A percentile compares a stretch with the other conserved stretches of the same genome.
phyloP scores from a whole-genome alignment of 35 echinoderm and acorn worm genomes.

The Holothuria glaberrima region DNA sequence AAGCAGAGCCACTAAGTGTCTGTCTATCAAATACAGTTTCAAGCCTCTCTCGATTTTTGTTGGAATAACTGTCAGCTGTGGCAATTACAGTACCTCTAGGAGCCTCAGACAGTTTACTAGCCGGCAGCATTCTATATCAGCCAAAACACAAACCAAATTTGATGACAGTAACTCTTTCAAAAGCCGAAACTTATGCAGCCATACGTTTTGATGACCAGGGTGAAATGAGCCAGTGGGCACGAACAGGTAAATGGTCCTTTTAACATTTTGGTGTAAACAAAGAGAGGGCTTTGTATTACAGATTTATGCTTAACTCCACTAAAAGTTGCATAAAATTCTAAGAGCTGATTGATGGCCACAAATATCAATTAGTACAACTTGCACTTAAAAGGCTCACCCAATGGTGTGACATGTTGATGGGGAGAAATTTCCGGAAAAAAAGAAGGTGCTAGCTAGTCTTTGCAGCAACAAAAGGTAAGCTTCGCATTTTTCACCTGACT shows the following conservation, averaged over 20 bases:
- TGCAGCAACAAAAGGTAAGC: too few relatives aligned
- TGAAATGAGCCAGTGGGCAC: conserved; percentile 1
- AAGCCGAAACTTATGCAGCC: conserved; percentile 21
- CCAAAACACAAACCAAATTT: conserved; percentile 7
- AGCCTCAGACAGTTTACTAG: conserved; percentile 18
- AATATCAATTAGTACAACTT: conserved; percentile 41
- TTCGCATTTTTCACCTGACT: too few relatives aligned
- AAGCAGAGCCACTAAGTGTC: too few relatives aligned
- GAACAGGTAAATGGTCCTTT: conserved; percentile 33
- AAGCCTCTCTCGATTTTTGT: not conserved
- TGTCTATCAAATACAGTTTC: too few relatives aligned
- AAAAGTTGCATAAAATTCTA: conserved; percentile 15
- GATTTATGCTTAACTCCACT: conserved; percentile 3
- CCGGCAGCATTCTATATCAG: conserved; percentile 15
- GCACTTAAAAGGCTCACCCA: conserved; percentile 32
- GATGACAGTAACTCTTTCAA: conserved; percentile 41
- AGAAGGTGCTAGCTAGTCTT: too few relatives aligned
- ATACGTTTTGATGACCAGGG: conserved; percentile 11
- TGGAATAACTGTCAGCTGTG: not conserved
- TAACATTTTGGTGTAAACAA: conserved; percentile 38
- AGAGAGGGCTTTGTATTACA: not conserved
- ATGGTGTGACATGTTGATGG: conserved; percentile 21
- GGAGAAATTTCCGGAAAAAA: conserved; percentile 6
- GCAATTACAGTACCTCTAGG: not conserved
- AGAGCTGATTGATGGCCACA: conserved; percentile 31